These are phyloP conservation scores for Amblyopsis rosae DNA, from an alignment of 2,113 vertebrate species.

Conservation along the genomic window DNA sequence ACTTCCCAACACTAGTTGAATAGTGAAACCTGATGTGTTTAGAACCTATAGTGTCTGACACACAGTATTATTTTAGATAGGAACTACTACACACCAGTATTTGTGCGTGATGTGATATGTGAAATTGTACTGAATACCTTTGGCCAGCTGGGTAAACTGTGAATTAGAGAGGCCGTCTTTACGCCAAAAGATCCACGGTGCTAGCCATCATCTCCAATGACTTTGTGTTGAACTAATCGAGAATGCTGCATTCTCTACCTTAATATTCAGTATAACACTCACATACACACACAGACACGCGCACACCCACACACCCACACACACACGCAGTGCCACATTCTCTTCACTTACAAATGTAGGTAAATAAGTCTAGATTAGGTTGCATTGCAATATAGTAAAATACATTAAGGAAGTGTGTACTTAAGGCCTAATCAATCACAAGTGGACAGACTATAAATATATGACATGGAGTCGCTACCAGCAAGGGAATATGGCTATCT, in stretches of 20 bases:
- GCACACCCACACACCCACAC: constrained; percentile 14
- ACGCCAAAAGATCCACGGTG: neutral
- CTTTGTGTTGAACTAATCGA: too few species aligned
- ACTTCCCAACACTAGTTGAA: too few species aligned
- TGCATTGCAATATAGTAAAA: neutral
- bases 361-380: constrained; percentile 14
- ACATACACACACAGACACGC: constrained; percentile 21
- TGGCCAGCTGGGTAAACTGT: neutral
- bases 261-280: neutral
- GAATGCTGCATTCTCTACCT: too few species aligned
- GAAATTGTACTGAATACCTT: neutral
- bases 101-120: neutral
- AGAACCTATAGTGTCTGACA: neutral
- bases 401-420: neutral
- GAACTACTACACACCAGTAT: neutral
- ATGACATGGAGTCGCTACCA: constrained; percentile 13
- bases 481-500: constrained; percentile 30
- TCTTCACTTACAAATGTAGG: constrained; percentile 33
- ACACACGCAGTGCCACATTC: constrained; percentile 12
- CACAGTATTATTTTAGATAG: neutral
- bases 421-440: constrained; percentile 32
- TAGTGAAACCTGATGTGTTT: too few species aligned
- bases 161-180: neutral
- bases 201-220: neutral
- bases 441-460: constrained; percentile 43